phyloP scores from a whole-genome alignment of 2,113 vertebrate genomes.

The Istiophorus platypterus region DNA sequence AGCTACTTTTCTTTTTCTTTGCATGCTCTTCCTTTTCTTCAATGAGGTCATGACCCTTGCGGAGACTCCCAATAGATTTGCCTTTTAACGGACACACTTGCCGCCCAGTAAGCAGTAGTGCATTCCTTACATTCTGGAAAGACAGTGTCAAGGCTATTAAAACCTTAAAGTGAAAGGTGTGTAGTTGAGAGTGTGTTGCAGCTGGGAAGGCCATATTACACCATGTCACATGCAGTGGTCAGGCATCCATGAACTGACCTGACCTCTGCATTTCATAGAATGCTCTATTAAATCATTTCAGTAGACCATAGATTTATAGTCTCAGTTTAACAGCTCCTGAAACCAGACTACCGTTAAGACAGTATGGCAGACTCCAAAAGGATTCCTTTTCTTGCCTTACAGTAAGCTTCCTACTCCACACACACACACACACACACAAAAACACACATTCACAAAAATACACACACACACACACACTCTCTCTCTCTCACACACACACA shows the following conservation, averaged over 20 bases:
- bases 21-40: constrained; percentile 6
- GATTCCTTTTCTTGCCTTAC: constrained; percentile 22
- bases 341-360: constrained; percentile 45
- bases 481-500: constrained; percentile 21
- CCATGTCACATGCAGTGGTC: constrained; percentile 51
- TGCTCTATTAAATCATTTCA: constrained; percentile 47
- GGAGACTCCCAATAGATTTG: constrained; percentile 44
- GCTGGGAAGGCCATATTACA: constrained; percentile 49
- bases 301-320: constrained; percentile 51
- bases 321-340: constrained; percentile 49
- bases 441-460: constrained; percentile 1
- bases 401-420: constrained; percentile 14
- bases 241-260: constrained; percentile 21
- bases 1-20: neutral
- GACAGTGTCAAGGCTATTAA: constrained; percentile 68
- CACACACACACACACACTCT: constrained; percentile 26
- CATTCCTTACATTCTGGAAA: constrained; percentile 78
- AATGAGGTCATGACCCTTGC: constrained; percentile 44
- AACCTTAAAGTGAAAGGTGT: constrained; percentile 53
- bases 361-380: constrained; percentile 32
- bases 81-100: constrained; percentile 45
- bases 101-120: constrained; percentile 32
- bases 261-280: constrained; percentile 42
- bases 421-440: constrained; percentile 29
- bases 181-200: constrained; percentile 31